Evolutionary conservation across 2,113 vertebrate genomes (phyloP), one percentile per base, ranked within the genome.

Genomic region (Heterochromis multidens): DNA sequence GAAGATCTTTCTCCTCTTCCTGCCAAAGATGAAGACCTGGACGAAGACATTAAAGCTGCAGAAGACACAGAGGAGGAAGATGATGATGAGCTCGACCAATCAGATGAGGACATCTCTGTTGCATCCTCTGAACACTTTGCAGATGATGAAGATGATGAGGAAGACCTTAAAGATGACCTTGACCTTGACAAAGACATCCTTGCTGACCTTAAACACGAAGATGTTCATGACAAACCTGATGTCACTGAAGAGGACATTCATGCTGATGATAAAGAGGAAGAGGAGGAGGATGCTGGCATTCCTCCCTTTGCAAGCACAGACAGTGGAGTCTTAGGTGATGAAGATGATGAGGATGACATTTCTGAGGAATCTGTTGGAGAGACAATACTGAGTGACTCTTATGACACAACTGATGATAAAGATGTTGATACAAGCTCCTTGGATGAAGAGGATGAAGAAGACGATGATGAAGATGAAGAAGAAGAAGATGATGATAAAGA

Each of bases 61-160:
- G 72, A 80, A 59, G 86, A 79, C 11, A 60, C 77, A 17, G 81
- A 90, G 29, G 89, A 88, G 3, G 76, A 81, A 21, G 81, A 78
- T 8, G 92, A 87, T 52, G 78, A 76, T 25, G 84, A 85, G 54
- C 43, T 86, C 63, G 89, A 92, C 88, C 79, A 79, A 85, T 88
- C 86, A 70, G 92, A 92, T 0, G 88, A 85, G 5, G 90, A 89
- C 6, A 4, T 88, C 19, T 94, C 94, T 1, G 80, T 93, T 3
- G 90, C 91, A n/a, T 90, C 94, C n/a, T 93, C 93, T 6, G 94
- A 95, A 12, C 86, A 89, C 54, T 93, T 94, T 79, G 95, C 92
- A 62, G 94, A 95, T 4, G 92, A 93, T 57, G 94, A 95, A 86
- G 92, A 93, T 43, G 91, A 93, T 6, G 91, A 90, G 1, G 91